Evolutionary conservation across 2,113 vertebrate genomes (phyloP).

Genomic region (Pycnonotus jocosus): DNA sequence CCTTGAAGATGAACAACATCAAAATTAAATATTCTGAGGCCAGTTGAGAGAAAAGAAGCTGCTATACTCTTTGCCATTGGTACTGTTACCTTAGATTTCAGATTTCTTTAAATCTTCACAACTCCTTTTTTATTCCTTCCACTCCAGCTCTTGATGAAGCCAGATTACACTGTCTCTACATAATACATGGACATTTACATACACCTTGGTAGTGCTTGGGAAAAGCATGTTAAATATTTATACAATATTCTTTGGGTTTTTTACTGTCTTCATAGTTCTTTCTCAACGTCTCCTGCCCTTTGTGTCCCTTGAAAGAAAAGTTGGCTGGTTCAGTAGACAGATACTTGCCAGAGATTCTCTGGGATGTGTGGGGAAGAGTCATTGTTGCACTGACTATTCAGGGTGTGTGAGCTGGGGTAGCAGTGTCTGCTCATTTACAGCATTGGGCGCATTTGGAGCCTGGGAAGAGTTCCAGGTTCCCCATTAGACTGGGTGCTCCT

Average conservation of each 20-base stretch:
- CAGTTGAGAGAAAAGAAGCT: not conserved
- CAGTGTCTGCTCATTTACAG: not conserved
- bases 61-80: not conserved
- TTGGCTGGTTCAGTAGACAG: not conserved
- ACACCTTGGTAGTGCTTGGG: not conserved
- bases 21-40: not conserved
- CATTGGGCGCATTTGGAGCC: fast-evolving
- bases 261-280: not conserved
- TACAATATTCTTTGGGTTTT: not conserved
- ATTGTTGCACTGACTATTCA: not conserved
- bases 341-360: not conserved
- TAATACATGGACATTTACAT: not conserved
- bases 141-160: not conserved
- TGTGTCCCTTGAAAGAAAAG: not conserved
- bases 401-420: not conserved
- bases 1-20: not conserved
- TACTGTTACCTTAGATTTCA: not conserved
- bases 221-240: not conserved
- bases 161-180: not conserved
- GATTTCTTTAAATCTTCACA: not conserved
- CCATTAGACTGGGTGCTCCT: not conserved
- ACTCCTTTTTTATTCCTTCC: not conserved
- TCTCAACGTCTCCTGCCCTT: not conserved
- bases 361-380: not conserved
- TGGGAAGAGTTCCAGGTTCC: not conserved